These are phyloP conservation scores for Channa argus DNA, from an alignment of 2,113 vertebrate species.

Conservation along the genomic window DNA sequence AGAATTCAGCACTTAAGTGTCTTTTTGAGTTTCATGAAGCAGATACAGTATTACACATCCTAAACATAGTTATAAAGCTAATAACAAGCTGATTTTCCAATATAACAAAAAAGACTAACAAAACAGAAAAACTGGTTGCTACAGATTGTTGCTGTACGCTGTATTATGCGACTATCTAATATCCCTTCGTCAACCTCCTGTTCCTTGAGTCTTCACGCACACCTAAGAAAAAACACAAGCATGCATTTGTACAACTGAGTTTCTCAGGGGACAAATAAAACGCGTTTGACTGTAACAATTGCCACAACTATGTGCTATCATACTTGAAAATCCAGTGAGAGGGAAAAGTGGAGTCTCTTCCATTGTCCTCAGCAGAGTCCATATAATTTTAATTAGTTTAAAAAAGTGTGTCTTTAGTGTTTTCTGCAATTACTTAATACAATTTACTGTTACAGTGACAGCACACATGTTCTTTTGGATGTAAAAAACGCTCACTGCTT, in stretches of 20 bases:
- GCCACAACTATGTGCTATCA: conserved; percentile 57
- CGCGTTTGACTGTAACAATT: neutral
- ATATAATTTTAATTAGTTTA: too few relatives aligned
- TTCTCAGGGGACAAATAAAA: conserved; percentile 28
- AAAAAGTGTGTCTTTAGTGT: too few relatives aligned
- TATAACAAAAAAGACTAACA: neutral
- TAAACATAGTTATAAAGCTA: too few relatives aligned
- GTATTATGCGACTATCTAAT: neutral
- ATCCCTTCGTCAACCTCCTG: neutral
- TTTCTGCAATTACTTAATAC: too few relatives aligned
- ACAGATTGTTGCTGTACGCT: neutral
- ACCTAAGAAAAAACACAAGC: conserved; percentile 66
- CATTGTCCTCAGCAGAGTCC: too few relatives aligned
- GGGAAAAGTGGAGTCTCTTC: neutral
- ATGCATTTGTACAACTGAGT: conserved; percentile 56
- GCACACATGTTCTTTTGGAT: too few relatives aligned
- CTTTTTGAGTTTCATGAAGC: neutral
- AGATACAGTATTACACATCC: neutral
- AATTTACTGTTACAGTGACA: too few relatives aligned
- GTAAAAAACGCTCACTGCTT: too few relatives aligned
- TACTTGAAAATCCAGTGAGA: conserved; percentile 14
- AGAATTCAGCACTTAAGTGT: neutral
- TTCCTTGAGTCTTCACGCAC: conserved; percentile 27
- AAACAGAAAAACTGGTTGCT: neutral
- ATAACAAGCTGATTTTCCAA: too few relatives aligned